Evolutionary conservation across 2,888 invertebrate species (phyloP).

Genomic region (Drepanosiphum platanoidis): DNA sequence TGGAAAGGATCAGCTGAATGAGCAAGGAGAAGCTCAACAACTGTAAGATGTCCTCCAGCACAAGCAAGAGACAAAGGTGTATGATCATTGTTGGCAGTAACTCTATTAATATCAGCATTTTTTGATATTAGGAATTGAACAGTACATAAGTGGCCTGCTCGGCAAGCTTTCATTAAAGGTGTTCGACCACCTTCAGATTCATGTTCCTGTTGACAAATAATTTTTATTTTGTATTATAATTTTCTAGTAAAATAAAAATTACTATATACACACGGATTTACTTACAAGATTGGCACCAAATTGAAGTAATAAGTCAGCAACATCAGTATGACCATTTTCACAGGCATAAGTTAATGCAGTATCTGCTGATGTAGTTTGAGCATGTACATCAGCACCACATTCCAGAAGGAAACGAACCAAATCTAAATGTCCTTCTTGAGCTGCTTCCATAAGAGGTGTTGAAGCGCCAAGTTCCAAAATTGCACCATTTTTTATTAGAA

Average conservation of each 20-base stretch:
- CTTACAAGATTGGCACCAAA: slow-evolving; percentile 86
- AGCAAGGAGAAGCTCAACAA: slow-evolving; percentile 90
- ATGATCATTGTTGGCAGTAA: slow-evolving; percentile 95
- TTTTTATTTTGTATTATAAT: background rate
- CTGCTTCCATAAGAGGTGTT: slow-evolving; percentile 98
- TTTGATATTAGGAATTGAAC: slow-evolving; percentile 94
- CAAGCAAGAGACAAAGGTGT: slow-evolving; percentile 96
- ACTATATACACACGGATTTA: slow-evolving; percentile 40
- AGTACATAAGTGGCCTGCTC: slow-evolving; percentile 95
- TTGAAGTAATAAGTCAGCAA: slow-evolving; percentile 89
- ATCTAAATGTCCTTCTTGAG: slow-evolving; percentile 96
- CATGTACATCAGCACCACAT: slow-evolving; percentile 89
- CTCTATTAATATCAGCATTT: slow-evolving; percentile 84
- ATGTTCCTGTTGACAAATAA: slow-evolving; percentile 78
- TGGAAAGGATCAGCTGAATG: slow-evolving; percentile 95
- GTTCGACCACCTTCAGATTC: slow-evolving; percentile 97
- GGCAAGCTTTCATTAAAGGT: slow-evolving; percentile 97
- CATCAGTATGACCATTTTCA: slow-evolving; percentile 98
- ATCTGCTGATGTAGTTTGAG: slow-evolving; percentile 93
- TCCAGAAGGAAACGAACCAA: slow-evolving; percentile 87
- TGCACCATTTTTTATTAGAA: slow-evolving; percentile 93
- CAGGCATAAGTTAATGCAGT: slow-evolving; percentile 97
- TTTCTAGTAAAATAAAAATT: slow-evolving; percentile 30
- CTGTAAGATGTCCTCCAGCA: slow-evolving; percentile 93
- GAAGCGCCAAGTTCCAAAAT: slow-evolving; percentile 94